Evolutionary conservation across 2,888 invertebrate genomes (phyloP).

Genomic region (Nudaria mundana): DNA sequence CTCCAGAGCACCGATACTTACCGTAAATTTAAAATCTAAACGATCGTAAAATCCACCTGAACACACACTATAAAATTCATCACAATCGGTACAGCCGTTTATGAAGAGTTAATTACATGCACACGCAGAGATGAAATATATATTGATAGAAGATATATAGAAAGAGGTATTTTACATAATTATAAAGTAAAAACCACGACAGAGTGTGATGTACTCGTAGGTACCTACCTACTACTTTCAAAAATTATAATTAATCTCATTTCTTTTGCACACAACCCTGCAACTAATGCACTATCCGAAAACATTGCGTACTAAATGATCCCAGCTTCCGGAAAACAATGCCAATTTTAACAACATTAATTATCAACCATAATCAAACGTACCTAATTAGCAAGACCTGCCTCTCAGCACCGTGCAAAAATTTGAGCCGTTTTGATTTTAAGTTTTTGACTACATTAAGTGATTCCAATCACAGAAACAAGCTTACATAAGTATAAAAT

Average conservation of each 20-base stretch:
- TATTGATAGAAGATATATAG: too few species aligned
- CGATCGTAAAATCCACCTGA: too few species aligned
- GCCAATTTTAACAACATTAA: slow-evolving; percentile 73
- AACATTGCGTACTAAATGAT: slow-evolving; percentile 60
- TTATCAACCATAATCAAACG: slow-evolving; percentile 26
- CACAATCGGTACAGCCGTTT: too few species aligned
- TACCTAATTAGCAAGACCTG: slow-evolving; percentile 27
- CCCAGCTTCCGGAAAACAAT: slow-evolving; percentile 78
- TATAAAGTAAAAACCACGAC: slow-evolving; percentile 25
- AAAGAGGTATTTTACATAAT: too few species aligned
- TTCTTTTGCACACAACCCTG: slow-evolving; percentile 73
- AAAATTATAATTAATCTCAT: slow-evolving; percentile 60
- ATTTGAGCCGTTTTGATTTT: slow-evolving; percentile 16
- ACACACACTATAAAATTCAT: too few species aligned
- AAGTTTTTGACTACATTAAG: too few species aligned
- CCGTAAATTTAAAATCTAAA: too few species aligned
- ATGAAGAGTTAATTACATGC: too few species aligned
- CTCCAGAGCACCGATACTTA: too few species aligned
- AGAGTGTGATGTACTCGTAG: slow-evolving; percentile 68
- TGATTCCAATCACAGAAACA: slow-evolving; percentile 7
- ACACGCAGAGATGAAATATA: too few species aligned
- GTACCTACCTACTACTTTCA: too few species aligned
- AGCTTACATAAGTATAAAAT: slow-evolving; percentile 13
- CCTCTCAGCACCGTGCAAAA: slow-evolving; percentile 23
- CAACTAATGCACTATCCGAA: slow-evolving; percentile 71